Evolutionary conservation across 2,797 vertebrate species (phyloP), one percentile per base, ranked within the genome.

Genomic region (Sphaeramia orbicularis): DNA sequence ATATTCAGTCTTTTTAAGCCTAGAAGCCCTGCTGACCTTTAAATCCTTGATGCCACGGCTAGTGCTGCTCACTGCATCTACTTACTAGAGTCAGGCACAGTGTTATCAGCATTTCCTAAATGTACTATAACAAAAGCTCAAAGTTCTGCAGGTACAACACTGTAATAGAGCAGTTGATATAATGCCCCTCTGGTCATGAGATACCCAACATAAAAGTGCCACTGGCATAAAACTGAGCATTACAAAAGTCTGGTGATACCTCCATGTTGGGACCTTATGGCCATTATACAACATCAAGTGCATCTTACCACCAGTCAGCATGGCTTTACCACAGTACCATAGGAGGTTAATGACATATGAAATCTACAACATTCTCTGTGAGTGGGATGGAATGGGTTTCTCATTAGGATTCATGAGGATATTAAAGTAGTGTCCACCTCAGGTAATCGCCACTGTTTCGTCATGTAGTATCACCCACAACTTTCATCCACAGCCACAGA

Each of bases 11-110:
- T 30, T 71, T 24, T 64, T 24, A 9, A 75, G 69, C 61, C 73
- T 63, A 57, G 62, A 49, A 45, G 59, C 60, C 71, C 72, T 35
- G 13, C 21, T 85, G 76, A 81, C 80, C 86, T 84, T 80, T 78
- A 76, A 85, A 84, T 90, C 83, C 63, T 55, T 52, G 64, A 79
- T 60, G 55, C 43, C 6, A 63, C 32, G 37, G 64, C 75, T 64
- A 45, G 27, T 66, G 62, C 40, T 18, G 14, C 62, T 78, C 69
- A 52, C 37, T 12, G 7, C 37, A 37, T 42, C 57, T 53, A 47
- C 64, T 76, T 64, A 67, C n/a, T 59, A 8, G 21, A 27, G 30
- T 53, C 42, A 43, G 57, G 3, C 21, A 76, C 58, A 45, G 66
- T 70, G 50, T 62, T 35, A 44, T 58, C 62, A 45, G 63, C 41